These are phyloP conservation scores for Virgularia gustaviana DNA, from an alignment of 92 coral and sea anemone species.

Conservation along the genomic window DNA sequence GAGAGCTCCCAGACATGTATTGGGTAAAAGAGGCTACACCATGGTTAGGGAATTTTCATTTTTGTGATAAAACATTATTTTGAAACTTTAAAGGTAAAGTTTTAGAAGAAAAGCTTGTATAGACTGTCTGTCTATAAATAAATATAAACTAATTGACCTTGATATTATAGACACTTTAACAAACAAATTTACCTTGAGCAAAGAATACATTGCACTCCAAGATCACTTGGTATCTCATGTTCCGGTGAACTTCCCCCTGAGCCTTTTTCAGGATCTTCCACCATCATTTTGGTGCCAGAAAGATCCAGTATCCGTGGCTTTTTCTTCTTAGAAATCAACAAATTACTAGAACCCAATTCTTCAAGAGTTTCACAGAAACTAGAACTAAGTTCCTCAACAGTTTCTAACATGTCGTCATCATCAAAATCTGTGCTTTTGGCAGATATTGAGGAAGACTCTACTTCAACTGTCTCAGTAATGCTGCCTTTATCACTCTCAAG, in stretches of 20 bases:
- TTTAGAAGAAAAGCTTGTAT: too few relatives aligned
- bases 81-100: too few relatives aligned
- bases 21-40: too few relatives aligned
- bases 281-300: slow-evolving; percentile 52
- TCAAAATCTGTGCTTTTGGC: slow-evolving; percentile 40
- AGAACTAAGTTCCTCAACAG: slow-evolving; percentile 68
- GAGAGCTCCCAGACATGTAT: too few relatives aligned
- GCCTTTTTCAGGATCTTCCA: slow-evolving; percentile 64
- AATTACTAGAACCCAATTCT: slow-evolving; percentile 68
- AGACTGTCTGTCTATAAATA: too few relatives aligned
- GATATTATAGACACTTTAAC: not conserved
- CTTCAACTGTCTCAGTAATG: slow-evolving; percentile 58
- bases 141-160: not conserved
- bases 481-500: not conserved
- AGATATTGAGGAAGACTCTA: slow-evolving; percentile 45
- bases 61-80: too few relatives aligned
- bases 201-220: slow-evolving; percentile 64
- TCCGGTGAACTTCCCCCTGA: slow-evolving; percentile 60
- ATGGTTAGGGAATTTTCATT: too few relatives aligned
- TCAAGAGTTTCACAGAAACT: slow-evolving; percentile 70
- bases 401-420: slow-evolving; percentile 67
- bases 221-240: slow-evolving; percentile 18
- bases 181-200: slow-evolving; percentile 62
- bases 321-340: slow-evolving; percentile 61
- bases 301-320: slow-evolving; percentile 72